Evolutionary conservation across 2,888 invertebrate genomes (phyloP).

Genomic region (Caenorhabditis imperialis): DNA sequence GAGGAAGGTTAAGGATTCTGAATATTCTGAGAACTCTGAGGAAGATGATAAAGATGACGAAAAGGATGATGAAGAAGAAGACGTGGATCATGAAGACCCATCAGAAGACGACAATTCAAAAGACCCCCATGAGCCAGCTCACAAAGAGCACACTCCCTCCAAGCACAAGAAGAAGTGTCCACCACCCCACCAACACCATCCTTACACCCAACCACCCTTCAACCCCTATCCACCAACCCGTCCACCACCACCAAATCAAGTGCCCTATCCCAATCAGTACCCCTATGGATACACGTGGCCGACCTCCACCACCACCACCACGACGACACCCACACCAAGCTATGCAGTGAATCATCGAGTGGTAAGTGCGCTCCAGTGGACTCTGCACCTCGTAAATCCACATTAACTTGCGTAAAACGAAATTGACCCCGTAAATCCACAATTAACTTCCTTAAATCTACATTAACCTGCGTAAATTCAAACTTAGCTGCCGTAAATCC

Average conservation of each 20-base stretch:
- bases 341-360: no score
- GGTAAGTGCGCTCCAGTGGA: no score
- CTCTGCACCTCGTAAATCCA: no score
- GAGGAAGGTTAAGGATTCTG: conserved; percentile 10
- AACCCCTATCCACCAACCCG: conserved; percentile 21
- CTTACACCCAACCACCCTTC: background rate
- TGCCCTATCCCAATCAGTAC: conserved; percentile 21
- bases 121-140: conserved; percentile 1
- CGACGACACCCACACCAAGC: no score
- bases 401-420: no score
- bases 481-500: no score
- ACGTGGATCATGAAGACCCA: no score
- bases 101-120: conserved; percentile 3
- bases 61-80: conserved; percentile 3
- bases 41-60: background rate
- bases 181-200: background rate
- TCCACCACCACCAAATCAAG: conserved; percentile 19
- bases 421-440: no score
- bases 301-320: conserved; percentile 9
- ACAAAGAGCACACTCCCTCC: no score
- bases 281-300: conserved; percentile 19
- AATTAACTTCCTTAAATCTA: no score
- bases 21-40: conserved; percentile 16
- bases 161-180: no score
- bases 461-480: no score